These are phyloP conservation scores for Allenopithecus nigroviridis DNA, from an alignment of 2,797 vertebrate genomes.

Conservation along the genomic window DNA sequence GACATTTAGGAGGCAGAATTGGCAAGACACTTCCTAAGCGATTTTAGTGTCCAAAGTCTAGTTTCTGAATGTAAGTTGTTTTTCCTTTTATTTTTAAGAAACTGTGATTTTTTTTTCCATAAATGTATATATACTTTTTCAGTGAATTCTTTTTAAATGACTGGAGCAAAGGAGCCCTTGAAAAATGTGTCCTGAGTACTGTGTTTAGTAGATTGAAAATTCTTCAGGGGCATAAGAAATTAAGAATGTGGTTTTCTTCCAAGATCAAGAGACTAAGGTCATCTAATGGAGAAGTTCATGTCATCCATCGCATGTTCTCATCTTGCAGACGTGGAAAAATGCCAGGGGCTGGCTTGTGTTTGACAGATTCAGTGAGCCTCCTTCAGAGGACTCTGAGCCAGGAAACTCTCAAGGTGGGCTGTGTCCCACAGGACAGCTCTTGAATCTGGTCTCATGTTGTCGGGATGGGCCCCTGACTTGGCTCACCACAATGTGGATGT, in stretches of 20 bases:
- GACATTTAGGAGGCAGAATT: not conserved
- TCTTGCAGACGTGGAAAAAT: not conserved
- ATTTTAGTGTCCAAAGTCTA: not conserved
- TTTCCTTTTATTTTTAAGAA: not conserved
- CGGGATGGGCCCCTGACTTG: not conserved
- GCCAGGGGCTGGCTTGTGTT: not conserved
- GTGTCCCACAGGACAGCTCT: not conserved
- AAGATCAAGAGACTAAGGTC: conserved; percentile 16
- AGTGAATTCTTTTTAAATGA: conserved; percentile 43
- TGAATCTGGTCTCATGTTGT: not conserved
- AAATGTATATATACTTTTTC: not conserved
- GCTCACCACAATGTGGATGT: not conserved
- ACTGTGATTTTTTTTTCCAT: not conserved
- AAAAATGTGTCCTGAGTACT: conserved; percentile 42
- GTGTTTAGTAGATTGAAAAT: conserved; percentile 31
- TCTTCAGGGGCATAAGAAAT: conserved; percentile 51
- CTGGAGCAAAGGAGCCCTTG: not conserved
- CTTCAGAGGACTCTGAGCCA: not conserved
- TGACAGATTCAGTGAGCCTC: not conserved
- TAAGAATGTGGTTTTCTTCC: conserved; percentile 40
- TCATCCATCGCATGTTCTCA: not conserved
- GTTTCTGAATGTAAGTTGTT: not conserved
- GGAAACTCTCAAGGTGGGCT: not conserved
- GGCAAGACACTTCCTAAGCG: not conserved
- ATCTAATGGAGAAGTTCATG: not conserved